Conservation (phyloP, 2,888 invertebrate genomes). For the Diogma glabrata region DNA sequence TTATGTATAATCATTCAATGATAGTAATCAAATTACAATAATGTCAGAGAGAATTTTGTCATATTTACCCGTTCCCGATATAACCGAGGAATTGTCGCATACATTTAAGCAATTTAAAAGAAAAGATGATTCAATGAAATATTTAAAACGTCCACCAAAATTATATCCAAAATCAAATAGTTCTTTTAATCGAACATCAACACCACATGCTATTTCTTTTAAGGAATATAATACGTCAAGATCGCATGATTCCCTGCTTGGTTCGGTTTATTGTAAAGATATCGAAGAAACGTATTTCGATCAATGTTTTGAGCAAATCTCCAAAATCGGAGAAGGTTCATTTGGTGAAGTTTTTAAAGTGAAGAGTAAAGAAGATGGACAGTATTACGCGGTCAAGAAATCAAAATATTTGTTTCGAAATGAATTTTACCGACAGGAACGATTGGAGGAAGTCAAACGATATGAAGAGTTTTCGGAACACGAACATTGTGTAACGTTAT, state of each 20-base stretch:
- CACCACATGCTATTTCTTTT: neutral
- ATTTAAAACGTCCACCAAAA: slow-evolving; percentile 26
- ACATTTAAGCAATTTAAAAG: slow-evolving; percentile 21
- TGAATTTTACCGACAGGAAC: slow-evolving; percentile 42
- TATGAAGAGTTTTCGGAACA: slow-evolving; percentile 56
- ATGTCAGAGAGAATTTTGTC: slow-evolving; percentile 13
- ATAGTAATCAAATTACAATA: no score
- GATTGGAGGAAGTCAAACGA: slow-evolving; percentile 53
- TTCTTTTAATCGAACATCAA: neutral
- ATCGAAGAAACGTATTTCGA: slow-evolving; percentile 45
- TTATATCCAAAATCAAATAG: slow-evolving; percentile 14
- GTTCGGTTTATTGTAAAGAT: slow-evolving; percentile 33
- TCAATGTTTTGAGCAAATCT: slow-evolving; percentile 50
- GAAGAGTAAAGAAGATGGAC: slow-evolving; percentile 49
- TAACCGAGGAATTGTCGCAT: slow-evolving; percentile 27
- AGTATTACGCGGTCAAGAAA: slow-evolving; percentile 59
- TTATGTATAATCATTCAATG: no score
- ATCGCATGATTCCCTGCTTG: slow-evolving; percentile 17
- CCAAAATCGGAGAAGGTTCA: slow-evolving; percentile 58
- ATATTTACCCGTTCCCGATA: slow-evolving; percentile 28
- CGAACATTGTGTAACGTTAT: slow-evolving; percentile 52
- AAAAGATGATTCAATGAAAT: slow-evolving; percentile 14
- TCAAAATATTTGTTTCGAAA: slow-evolving; percentile 48
- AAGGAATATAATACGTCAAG: neutral
- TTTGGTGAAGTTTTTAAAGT: slow-evolving; percentile 66